phyloP scores from a whole-genome alignment of 2,797 vertebrate genomes.

The Xiphophorus birchmanni region DNA sequence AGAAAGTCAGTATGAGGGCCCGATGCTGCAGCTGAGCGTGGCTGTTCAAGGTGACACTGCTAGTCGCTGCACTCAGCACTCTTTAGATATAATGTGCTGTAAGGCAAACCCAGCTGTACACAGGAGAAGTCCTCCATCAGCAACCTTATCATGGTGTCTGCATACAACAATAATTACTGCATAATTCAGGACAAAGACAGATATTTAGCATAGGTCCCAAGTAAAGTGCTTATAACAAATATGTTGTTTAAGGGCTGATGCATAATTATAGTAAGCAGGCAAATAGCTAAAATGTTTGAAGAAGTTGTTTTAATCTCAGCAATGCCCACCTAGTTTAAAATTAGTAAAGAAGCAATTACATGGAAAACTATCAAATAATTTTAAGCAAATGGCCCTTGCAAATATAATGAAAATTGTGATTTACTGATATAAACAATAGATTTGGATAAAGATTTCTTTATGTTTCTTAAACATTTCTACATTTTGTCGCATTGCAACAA shows the following conservation, averaged over 20 bases:
- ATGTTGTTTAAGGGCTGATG: not conserved
- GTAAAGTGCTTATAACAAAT: constrained; percentile 5
- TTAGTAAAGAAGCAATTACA: not conserved
- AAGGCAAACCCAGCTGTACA: constrained; percentile 33
- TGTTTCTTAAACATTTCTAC: not conserved
- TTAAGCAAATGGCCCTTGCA: not conserved
- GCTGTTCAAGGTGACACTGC: constrained; percentile 68
- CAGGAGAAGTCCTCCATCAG: constrained; percentile 36
- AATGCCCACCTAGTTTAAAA: not conserved
- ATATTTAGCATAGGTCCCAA: not conserved
- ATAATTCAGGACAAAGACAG: not conserved
- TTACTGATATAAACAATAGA: not conserved
- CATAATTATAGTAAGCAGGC: not conserved
- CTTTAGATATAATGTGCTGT: constrained; percentile 33
- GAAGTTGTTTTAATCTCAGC: not conserved
- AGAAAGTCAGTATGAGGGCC: constrained; percentile 22
- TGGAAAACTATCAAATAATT: not conserved
- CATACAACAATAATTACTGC: constrained; percentile 14
- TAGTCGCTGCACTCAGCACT: constrained; percentile 65
- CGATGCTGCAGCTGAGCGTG: constrained; percentile 29
- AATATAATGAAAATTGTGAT: not conserved
- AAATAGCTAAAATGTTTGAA: not conserved
- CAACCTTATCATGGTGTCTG: constrained; percentile 23
- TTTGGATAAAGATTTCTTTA: not conserved
- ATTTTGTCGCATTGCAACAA: not conserved